These are phyloP conservation scores for Anoura caudifer DNA, from an alignment of 2,113 vertebrate species.

Conservation along the genomic window DNA sequence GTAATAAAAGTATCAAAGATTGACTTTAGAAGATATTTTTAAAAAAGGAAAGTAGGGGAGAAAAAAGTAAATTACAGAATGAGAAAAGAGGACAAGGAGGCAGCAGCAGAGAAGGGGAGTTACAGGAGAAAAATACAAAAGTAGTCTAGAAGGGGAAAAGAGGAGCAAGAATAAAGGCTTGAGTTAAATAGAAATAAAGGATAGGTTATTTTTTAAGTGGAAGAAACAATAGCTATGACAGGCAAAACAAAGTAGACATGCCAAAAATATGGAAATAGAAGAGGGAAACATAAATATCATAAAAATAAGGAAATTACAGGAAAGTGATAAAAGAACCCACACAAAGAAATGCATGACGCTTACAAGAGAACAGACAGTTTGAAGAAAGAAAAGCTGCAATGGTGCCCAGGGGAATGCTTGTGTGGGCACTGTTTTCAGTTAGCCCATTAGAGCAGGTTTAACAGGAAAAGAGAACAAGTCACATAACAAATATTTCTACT, in stretches of 20 bases:
- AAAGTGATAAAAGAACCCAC: not conserved
- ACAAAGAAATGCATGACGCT: not conserved
- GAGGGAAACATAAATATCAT: not conserved
- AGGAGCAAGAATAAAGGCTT: not conserved
- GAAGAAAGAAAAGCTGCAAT: not conserved
- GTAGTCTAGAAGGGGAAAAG: not conserved
- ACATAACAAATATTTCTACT: conserved; percentile 52
- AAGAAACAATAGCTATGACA: not conserved
- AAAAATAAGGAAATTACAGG: not conserved
- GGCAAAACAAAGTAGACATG: not conserved
- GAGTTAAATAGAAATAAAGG: not conserved
- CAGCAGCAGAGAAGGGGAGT: not conserved
- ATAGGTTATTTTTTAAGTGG: not conserved
- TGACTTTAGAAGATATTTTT: not conserved
- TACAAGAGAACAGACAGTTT: not conserved
- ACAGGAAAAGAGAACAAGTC: conserved; percentile 27
- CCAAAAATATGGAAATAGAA: not conserved
- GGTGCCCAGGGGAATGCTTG: not conserved
- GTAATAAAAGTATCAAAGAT: not conserved
- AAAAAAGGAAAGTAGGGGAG: not conserved
- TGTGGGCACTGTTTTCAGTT: not conserved
- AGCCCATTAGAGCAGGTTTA: conserved; percentile 32
- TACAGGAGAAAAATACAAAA: not conserved
- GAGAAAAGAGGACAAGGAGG: not conserved
- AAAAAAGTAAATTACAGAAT: not conserved